Conservation (phyloP, 1,140 invertebrate species). For the Patella vulgata region DNA sequence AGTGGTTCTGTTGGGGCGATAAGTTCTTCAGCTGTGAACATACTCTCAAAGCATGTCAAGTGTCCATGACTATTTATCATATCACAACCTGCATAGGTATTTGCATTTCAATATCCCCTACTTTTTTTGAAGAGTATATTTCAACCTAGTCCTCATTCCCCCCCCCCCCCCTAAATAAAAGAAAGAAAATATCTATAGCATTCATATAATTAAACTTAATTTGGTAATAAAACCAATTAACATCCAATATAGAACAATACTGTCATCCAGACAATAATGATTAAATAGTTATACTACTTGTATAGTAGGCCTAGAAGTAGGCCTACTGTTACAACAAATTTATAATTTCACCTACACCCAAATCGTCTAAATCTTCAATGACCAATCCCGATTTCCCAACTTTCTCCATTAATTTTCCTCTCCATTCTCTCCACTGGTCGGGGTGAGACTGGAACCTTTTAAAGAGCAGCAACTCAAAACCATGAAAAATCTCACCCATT, state of each 20-base stretch:
- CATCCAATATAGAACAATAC: background rate
- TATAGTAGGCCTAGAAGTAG: background rate
- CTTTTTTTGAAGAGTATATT: too few relatives aligned
- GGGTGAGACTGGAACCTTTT: slow-evolving; percentile 52
- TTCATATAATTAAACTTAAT: too few relatives aligned
- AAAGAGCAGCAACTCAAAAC: slow-evolving; percentile 60
- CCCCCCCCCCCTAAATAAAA: too few relatives aligned
- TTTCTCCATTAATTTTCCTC: slow-evolving; percentile 41
- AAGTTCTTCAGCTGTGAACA: too few relatives aligned
- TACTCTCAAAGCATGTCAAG: too few relatives aligned
- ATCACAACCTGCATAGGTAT: too few relatives aligned
- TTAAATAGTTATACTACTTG: background rate
- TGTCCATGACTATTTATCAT: too few relatives aligned
- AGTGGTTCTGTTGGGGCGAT: too few relatives aligned
- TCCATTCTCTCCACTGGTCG: slow-evolving; percentile 53
- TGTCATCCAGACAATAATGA: background rate
- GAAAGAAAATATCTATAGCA: too few relatives aligned
- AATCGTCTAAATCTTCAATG: slow-evolving; percentile 25
- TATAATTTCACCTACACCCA: slow-evolving; percentile 18
- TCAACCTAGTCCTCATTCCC: too few relatives aligned
- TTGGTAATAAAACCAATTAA: too few relatives aligned
- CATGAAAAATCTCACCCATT: slow-evolving; percentile 52
- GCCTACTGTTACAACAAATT: background rate
- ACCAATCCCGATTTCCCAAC: slow-evolving; percentile 27
- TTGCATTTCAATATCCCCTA: too few relatives aligned